Evolutionary conservation across 2,113 vertebrate species (phyloP).

Genomic region (Andinoacara biseriatus): DNA sequence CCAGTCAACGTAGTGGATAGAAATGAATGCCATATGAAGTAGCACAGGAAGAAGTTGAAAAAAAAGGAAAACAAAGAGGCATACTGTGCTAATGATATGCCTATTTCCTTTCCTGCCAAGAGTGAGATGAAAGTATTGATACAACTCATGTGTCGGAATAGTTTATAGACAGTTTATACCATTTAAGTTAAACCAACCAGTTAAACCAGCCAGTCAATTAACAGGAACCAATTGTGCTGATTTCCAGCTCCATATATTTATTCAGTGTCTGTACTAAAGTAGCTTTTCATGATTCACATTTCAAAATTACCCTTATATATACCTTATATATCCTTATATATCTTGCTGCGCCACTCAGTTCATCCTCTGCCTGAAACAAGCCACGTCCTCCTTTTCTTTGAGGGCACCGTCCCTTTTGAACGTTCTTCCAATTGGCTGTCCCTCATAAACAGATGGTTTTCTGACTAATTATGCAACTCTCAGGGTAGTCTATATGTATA

Average conservation of each 20-base stretch:
- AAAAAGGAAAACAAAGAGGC: too few relatives aligned
- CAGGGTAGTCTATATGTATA: background rate
- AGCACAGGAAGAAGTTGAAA: background rate
- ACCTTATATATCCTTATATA: background rate
- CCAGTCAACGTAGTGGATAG: background rate
- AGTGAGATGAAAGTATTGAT: slow-evolving; percentile 4
- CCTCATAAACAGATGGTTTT: background rate
- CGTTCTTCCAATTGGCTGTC: background rate
- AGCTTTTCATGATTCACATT: background rate
- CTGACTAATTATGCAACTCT: background rate
- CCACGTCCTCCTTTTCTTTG: background rate
- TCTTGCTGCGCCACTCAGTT: background rate
- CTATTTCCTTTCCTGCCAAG: background rate
- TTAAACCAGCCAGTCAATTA: background rate
- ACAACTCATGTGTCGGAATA: background rate
- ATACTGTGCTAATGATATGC: background rate
- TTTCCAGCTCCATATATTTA: background rate
- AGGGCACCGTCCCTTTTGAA: rapidly evolving
- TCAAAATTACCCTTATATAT: background rate
- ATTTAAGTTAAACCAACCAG: background rate
- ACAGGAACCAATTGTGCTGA: background rate
- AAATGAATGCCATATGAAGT: background rate
- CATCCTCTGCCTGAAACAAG: background rate
- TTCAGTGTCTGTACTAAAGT: background rate
- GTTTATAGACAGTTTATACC: background rate